Conservation (phyloP, 2,113 vertebrate species). For the Chiloscyllium plagiosum region DNA sequence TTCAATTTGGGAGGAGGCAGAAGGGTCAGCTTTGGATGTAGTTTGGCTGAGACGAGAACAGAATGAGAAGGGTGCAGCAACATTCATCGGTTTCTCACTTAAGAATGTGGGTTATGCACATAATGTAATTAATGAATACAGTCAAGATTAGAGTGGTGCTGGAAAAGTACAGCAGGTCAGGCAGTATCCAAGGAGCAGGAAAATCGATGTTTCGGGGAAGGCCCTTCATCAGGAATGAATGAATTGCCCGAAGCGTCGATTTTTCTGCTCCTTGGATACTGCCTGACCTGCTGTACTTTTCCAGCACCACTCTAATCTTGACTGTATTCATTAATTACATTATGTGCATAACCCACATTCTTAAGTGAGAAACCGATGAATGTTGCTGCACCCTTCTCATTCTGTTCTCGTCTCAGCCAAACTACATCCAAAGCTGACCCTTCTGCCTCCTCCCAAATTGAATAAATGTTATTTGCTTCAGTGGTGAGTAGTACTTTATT, state of each 20-base stretch:
- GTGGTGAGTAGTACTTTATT: neutral
- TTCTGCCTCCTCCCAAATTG: neutral
- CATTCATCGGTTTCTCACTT: neutral
- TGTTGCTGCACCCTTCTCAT: neutral
- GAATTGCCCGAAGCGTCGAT: too few relatives aligned
- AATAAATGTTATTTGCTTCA: neutral
- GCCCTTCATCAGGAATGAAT: too few relatives aligned
- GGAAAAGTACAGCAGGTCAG: too few relatives aligned
- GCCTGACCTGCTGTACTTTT: too few relatives aligned
- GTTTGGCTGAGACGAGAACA: neutral
- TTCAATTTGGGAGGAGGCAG: neutral
- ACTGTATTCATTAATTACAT: neutral
- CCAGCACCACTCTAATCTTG: too few relatives aligned
- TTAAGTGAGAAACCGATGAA: neutral
- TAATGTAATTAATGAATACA: neutral
- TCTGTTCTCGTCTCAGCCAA: neutral
- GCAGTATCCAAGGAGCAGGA: too few relatives aligned
- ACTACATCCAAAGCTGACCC: neutral
- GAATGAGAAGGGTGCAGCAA: neutral
- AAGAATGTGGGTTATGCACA: neutral
- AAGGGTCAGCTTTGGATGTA: neutral
- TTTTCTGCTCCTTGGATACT: too few relatives aligned
- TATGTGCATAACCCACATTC: neutral
- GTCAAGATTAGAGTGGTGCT: too few relatives aligned
- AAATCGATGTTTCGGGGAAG: too few relatives aligned